Base-by-base conservation (phyloP, 2,113 vertebrate species). In the zebrafish (Danio rerio) region DNA sequence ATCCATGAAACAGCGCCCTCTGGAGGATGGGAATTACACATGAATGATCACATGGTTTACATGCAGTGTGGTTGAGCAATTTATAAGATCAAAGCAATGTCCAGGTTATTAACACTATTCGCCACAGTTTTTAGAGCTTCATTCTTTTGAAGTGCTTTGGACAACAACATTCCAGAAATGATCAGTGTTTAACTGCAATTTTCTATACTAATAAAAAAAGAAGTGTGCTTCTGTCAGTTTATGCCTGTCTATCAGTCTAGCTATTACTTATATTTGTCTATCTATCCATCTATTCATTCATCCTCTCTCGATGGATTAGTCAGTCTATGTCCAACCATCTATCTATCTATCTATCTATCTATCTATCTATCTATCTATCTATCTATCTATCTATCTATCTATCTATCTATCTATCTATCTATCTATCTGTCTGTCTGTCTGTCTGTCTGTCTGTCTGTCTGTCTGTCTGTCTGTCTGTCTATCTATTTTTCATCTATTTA, bases 131-230 rank as follows among this genome's bases (percentile, higher is more conserved):
- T 74, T 43, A 40, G 15, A 75, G n/a, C 53, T 20, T 56, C 65
- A 18, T 68, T 18, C 16, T 3, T 8, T 68, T 10, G 11, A 10
- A 47, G 47, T 68, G 10, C n/a, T n/a, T 18, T 3, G 7, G 12
- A 31, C 21, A 63, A 63, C 21, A 63, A 62, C 47, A 21, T 71
- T 71, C 18, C 12, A 50, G 49, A 21, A 9, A 47, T 47, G 16
- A 59, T 13, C n/a, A 20, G 7, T 47, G n/a, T 21, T 58, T 20
- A 61, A 58, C 16, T 15, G 9, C 31, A 47, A 16, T 79, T 66
- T 40, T 65, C 5, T 20, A 59, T 74, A 11, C 40, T 68, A 76
- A 82, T 82, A 76, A 76, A 76, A 20, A 15, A 31, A 50, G 16
- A 40, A 21, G 9, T 52, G 0, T 47, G 2, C 7, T 11, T 31